phyloP scores from a whole-genome alignment of 2,797 vertebrate genomes.

The Yasuhikotakia modesta region DNA sequence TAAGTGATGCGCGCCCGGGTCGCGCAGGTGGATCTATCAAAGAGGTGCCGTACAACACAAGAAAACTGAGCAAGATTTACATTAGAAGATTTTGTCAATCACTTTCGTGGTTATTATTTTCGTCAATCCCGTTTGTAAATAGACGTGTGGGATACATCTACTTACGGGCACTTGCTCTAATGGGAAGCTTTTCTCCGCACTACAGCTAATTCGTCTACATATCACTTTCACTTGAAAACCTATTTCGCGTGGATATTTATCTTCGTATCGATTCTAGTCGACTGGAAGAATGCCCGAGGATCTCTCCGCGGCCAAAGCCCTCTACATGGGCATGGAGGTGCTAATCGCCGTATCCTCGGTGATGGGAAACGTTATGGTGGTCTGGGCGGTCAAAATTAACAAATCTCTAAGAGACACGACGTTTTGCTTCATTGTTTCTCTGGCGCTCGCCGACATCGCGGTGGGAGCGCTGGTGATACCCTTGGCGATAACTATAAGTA shows the following conservation, averaged over 20 bases:
- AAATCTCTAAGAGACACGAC: constrained; percentile 91
- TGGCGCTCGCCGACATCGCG: constrained; percentile 93
- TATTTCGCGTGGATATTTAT: constrained; percentile 14
- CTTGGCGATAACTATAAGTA: constrained; percentile 91
- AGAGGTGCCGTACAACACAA: constrained; percentile 24
- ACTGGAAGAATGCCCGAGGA: constrained; percentile 76
- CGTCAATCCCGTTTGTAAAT: neutral
- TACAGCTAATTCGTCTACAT: constrained; percentile 20
- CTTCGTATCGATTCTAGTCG: constrained; percentile 14
- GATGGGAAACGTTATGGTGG: constrained; percentile 95
- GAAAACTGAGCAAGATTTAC: constrained; percentile 16
- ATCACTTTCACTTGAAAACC: constrained; percentile 17
- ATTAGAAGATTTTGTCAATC: neutral
- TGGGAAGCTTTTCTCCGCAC: constrained; percentile 20
- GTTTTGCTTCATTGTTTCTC: constrained; percentile 94
- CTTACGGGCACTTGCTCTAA: constrained; percentile 1
- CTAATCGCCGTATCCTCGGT: constrained; percentile 91
- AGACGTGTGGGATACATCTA: neutral
- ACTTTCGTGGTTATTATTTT: neutral
- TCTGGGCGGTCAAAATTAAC: constrained; percentile 97
- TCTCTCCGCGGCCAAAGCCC: constrained; percentile 77
- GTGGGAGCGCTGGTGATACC: constrained; percentile 96
- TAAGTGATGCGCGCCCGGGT: constrained; percentile 27
- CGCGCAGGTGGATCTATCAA: constrained; percentile 45
- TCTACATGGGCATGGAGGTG: constrained; percentile 94